These are phyloP conservation scores for Martes martes DNA, from an alignment of 2,113 vertebrate species.

Conservation along the genomic window DNA sequence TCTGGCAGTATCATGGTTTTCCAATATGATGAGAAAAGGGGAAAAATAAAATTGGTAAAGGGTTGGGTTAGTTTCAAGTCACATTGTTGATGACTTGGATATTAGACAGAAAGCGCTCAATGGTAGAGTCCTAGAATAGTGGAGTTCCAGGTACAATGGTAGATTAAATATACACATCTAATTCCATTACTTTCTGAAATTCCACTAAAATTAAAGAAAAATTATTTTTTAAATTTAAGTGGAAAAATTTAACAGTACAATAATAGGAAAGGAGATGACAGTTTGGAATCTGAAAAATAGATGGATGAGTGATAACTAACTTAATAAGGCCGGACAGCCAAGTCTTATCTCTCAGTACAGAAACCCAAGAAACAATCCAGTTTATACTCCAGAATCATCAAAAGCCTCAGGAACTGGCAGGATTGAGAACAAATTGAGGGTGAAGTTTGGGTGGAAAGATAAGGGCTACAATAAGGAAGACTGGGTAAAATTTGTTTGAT, in stretches of 20 bases:
- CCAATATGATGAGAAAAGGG: neutral
- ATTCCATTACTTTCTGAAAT: neutral
- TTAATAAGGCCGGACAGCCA: neutral
- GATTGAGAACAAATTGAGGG: neutral
- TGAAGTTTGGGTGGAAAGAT: neutral
- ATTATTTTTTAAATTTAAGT: neutral
- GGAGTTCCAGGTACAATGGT: neutral
- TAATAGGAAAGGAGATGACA: neutral
- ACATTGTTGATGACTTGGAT: neutral
- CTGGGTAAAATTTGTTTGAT: neutral
- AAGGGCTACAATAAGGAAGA: neutral
- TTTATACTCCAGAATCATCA: neutral
- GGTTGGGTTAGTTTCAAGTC: neutral
- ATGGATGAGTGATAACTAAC: neutral
- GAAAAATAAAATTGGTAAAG: neutral
- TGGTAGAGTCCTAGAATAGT: neutral
- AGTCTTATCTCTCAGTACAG: neutral
- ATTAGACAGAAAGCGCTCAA: neutral
- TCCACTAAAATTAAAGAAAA: constrained; percentile 22
- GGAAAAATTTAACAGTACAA: neutral
- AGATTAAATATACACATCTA: neutral
- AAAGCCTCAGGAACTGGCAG: neutral
- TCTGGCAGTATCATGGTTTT: neutral
- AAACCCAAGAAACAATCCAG: neutral
- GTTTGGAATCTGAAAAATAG: neutral